phyloP scores from a whole-genome alignment of 1,140 invertebrate species.

The Arctopsyche grandis region DNA sequence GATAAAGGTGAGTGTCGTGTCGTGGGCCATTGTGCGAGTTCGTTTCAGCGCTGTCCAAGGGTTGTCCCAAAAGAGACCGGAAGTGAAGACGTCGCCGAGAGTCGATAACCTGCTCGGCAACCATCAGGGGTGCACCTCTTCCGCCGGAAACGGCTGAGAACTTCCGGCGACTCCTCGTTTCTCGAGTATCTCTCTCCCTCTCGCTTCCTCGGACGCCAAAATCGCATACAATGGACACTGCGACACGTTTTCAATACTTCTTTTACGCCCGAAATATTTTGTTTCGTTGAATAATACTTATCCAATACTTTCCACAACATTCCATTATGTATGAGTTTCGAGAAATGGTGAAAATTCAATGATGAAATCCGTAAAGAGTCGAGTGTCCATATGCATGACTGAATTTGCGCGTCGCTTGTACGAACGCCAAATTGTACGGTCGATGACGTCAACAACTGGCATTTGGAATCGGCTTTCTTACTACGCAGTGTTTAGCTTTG shows the following conservation, averaged over 20 bases:
- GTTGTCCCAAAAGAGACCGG: not conserved
- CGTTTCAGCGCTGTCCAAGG: not conserved
- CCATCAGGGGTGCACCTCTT: slow-evolving; percentile 19
- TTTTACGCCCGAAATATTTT: not conserved
- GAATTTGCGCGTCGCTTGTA: not conserved
- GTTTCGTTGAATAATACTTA: not conserved
- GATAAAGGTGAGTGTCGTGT: not conserved
- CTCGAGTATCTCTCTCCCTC: not conserved
- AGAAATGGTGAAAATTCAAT: no score
- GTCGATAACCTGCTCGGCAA: slow-evolving; percentile 21
- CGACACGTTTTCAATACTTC: not conserved
- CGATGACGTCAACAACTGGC: no score
- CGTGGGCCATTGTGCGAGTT: not conserved
- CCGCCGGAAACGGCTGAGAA: slow-evolving; percentile 39
- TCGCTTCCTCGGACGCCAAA: not conserved
- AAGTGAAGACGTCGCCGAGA: not conserved
- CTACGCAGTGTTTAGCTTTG: no score
- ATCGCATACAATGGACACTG: not conserved
- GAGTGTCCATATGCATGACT: not conserved
- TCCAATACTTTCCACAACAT: not conserved
- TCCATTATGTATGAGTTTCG: no score
- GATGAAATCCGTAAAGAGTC: no score
- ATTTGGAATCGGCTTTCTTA: no score
- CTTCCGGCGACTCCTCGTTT: slow-evolving; percentile 2
- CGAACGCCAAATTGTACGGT: not conserved